Evolutionary conservation across 2,888 invertebrate species (phyloP), one percentile per base, ranked within the genome.

Genomic region (Atrina japonica): DNA sequence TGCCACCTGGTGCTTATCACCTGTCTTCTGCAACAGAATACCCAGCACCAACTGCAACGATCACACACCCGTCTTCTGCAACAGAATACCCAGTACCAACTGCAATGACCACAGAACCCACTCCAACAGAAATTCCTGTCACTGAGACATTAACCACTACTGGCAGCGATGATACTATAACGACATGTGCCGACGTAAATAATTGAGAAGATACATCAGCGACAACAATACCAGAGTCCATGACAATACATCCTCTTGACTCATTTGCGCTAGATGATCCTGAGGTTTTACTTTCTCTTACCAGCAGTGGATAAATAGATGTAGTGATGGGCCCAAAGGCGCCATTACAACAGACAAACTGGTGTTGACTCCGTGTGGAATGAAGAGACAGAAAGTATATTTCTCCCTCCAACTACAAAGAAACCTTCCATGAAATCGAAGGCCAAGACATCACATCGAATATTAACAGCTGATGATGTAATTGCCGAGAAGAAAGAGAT

Each of bases 21-120:
- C 72, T 75, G 5, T 25, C 50, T 6, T 16, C n/a, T 25, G 56
- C 66, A 18, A 59, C 66, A 23, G 66, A 66, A 16, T 52, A 29
- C 2, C 52, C 35, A 11, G n/a, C 35, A 23, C 52, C 63, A 18
- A 43, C 59, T 23, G 11, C 30, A 6, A 61, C 56, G n/a, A 40
- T 56, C 7, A 21, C 56, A 6, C 21, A 35, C 16, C 59, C 45
- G 0, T 41, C 41, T 3, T 23, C 59, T 43, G 3, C 45, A 43
- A n/a, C n/a, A 7, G 6, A 21, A 35, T 9, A 14, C 43, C 21
- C n/a, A 1, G 11, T 41, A 7, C 25, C 23, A 43, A 6, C 59
- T 16, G 43, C 43, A 6, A 23, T 18, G n/a, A n/a, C 27, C 35
- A 25, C 25, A 41, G 43, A 11, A 6, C 59, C 23, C 11, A 21